These are phyloP conservation scores for Parotocinclus haroldoi DNA, from an alignment of 2,797 vertebrate genomes.

Conservation along the genomic window DNA sequence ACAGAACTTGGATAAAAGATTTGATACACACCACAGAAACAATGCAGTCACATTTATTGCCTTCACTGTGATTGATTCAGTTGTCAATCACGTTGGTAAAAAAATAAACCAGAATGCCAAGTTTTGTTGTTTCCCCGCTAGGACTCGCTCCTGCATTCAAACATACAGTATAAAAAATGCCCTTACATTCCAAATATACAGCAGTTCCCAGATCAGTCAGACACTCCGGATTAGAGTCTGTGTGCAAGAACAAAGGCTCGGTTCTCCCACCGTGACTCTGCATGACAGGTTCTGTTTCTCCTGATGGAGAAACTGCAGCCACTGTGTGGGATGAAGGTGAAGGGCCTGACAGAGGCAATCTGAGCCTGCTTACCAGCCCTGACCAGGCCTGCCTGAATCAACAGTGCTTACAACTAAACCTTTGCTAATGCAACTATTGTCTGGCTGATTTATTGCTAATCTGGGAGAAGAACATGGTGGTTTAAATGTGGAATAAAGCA, in stretches of 20 bases:
- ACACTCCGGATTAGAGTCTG: constrained; percentile 34
- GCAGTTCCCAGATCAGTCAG: constrained; percentile 33
- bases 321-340: constrained; percentile 39
- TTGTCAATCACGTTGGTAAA: too few relatives aligned
- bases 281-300: constrained; percentile 37
- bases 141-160: too few relatives aligned
- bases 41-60: too few relatives aligned
- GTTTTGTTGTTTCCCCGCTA: too few relatives aligned
- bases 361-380: constrained; percentile 30
- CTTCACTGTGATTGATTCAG: too few relatives aligned
- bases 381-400: constrained; percentile 39
- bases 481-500: constrained; percentile 24
- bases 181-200: constrained; percentile 11
- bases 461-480: constrained; percentile 7
- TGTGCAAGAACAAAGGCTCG: constrained; percentile 38
- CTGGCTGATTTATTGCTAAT: constrained; percentile 19
- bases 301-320: constrained; percentile 41
- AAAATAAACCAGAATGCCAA: too few relatives aligned
- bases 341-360: constrained; percentile 43
- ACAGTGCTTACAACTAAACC: constrained; percentile 35
- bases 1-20: too few relatives aligned
- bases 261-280: constrained; percentile 40
- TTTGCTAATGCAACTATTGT: constrained; percentile 31
- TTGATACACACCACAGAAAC: too few relatives aligned
- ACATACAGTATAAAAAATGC: too few relatives aligned